Base-by-base conservation (phyloP, 2,797 vertebrate genomes). In the Leucoraja ocellata region DNA sequence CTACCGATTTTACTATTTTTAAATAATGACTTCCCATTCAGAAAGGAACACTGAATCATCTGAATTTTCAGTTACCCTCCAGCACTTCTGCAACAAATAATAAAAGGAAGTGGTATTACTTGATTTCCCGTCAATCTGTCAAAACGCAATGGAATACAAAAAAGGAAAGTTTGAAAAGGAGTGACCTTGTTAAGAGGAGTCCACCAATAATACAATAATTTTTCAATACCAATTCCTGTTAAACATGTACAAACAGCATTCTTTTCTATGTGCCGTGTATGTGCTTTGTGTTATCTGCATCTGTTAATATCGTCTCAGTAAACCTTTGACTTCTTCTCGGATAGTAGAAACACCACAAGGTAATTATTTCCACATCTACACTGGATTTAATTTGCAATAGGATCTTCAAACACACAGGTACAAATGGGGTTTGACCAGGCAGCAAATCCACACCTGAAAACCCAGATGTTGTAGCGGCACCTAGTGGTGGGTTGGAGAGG, bases 11-110 rank as follows among this genome's bases (percentile, higher is more conserved):
- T 73, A 73, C 71, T 73, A 73, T 73, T 36, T 25, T 74, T 28
- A 5, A 46, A 74, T 74, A 74, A 54, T 54, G 46, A 91, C 90
- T 91, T 91, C 90, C 90, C 90, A 91, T 91, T 91, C 68, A 73
- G 90, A 91, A 91, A 76, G 71, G 90, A 92, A 92, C 23, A 28
- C 21, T 92, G 90, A 92, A 76, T 92, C 71, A 92, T 76, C 46
- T 76, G 90, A 91, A 74, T 92, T 92, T 92, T 92, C 73, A 76
- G 73, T 28, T 74, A 92, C 25, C 71, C 71, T 92, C 9, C 39
- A 92, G 36, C 73, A 92, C 90, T 92, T 92, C 90, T 92, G 90
- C 90, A 92, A 92, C 46, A 92, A 76, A 54, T 92, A 58, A 92
- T 74, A 74, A 74, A 92, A 92, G 90, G 90, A 92, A 92, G 65